Evolutionary conservation across 2,888 invertebrate genomes (phyloP), one percentile per base, ranked within the genome.

Genomic region (Tenthredo mesomela): DNA sequence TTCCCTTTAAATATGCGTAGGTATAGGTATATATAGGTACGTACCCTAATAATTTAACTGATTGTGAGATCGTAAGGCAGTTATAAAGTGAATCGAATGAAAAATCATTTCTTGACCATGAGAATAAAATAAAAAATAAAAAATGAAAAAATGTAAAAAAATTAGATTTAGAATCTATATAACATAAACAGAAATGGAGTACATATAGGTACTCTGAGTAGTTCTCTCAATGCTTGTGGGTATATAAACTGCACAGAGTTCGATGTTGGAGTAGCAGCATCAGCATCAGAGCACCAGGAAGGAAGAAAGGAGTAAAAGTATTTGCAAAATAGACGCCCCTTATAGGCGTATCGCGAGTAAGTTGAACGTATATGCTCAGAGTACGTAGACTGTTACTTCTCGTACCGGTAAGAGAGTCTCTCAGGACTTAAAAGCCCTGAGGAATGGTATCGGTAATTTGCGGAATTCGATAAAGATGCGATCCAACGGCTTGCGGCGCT

Each of bases 391-490:
- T 73, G 73, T 43, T 73, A 43, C 67, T 67, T 29, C 33, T 33
- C 67, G 33, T 67, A 18, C 29, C 33, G 77, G 15, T 7, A 21
- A 21, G 12, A 37, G 80, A 61, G 21, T 33, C 47, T 33, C 47
- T 50, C 47, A n/a, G 47, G 70, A 67, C 43, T 65, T 70, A 70
- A 82, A 82, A 80, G 82, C 84, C 77, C 37, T 75, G 71, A 75
- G 25, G 50, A 61, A 83, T 82, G 85, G 86, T 88, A 88, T 88
- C 87, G 88, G 86, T 87, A 88, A 88, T 88, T 88, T 86, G 85
- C 87, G 87, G 88, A 88, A 88, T 88, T 82, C 87, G 85, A 88
- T 89, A 88, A 87, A 87, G 87, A 85, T 73, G 82, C 83, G 58
- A 83, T 58, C 85, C 70, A n/a, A 58, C 80, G 80, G 77, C 50